Evolutionary conservation across 2,888 invertebrate species (phyloP).

Genomic region (Lypha dubia): DNA sequence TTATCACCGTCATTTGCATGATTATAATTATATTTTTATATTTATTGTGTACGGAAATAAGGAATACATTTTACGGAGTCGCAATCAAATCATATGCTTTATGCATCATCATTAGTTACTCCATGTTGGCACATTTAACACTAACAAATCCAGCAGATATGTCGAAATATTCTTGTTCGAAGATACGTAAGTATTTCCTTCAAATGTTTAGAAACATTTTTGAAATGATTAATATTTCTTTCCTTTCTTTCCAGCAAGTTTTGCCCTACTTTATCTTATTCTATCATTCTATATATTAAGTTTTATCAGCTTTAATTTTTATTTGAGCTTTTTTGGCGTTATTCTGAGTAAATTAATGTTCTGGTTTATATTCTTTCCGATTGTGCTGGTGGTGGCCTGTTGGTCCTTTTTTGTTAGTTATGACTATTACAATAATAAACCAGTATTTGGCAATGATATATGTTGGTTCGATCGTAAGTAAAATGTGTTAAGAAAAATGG

Average conservation of each 20-base stretch:
- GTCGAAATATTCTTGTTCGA: slow-evolving; percentile 75
- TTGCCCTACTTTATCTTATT: slow-evolving; percentile 76
- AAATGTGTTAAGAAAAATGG: background rate
- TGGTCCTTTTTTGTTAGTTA: slow-evolving; percentile 78
- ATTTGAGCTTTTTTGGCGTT: slow-evolving; percentile 79
- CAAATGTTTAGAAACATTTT: background rate
- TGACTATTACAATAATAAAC: slow-evolving; percentile 79
- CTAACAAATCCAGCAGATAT: slow-evolving; percentile 78
- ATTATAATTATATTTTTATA: slow-evolving; percentile 77
- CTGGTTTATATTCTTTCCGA: slow-evolving; percentile 79
- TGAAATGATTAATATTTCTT: background rate
- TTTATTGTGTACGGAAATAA: slow-evolving; percentile 77
- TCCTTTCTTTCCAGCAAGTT: slow-evolving; percentile 74
- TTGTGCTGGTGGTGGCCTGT: slow-evolving; percentile 76
- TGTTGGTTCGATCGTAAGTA: slow-evolving; percentile 86
- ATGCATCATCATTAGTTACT: slow-evolving; percentile 79
- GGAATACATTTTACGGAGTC: slow-evolving; percentile 80
- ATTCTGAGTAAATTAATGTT: slow-evolving; percentile 79
- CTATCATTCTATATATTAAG: slow-evolving; percentile 79
- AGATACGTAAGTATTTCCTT: slow-evolving; percentile 76
- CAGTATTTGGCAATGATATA: slow-evolving; percentile 84
- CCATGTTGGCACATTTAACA: slow-evolving; percentile 77
- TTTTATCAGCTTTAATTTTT: slow-evolving; percentile 79
- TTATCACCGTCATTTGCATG: slow-evolving; percentile 80
- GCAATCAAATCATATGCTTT: slow-evolving; percentile 78